Percentiles rank a stretch among this genome's conserved stretches.
Conservation (phyloP, 2,888 invertebrate genomes). For the Thyatira batis region DNA sequence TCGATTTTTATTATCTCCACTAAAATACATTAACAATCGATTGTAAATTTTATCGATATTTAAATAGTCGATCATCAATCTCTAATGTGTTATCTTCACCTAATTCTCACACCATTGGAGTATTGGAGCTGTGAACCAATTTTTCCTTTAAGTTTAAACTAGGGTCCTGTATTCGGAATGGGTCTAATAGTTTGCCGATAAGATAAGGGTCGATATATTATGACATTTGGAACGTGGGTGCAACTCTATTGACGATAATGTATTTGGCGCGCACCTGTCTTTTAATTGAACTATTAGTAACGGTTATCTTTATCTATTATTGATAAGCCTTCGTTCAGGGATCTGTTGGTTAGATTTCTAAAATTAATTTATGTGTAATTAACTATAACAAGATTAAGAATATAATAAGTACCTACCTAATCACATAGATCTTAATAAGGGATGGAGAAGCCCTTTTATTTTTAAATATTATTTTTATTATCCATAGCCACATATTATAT, state of each 20-base stretch:
- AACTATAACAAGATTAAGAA: background rate
- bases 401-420: too few relatives aligned
- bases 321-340: conserved; percentile 19
- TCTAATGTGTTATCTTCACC: conserved; percentile 43
- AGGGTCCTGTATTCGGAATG: conserved; percentile 47
- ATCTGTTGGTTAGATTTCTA: background rate
- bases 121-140: conserved; percentile 40
- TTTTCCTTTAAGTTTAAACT: conserved; percentile 35
- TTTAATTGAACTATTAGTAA: conserved; percentile 47
- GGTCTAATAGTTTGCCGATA: conserved; percentile 53
- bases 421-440: too few relatives aligned
- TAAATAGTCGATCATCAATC: conserved; percentile 41
- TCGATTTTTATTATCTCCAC: conserved; percentile 9
- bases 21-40: conserved; percentile 33
- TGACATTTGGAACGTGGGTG: conserved; percentile 36
- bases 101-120: conserved; percentile 52
- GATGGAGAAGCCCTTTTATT: too few relatives aligned
- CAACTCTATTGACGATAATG: conserved; percentile 44
- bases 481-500: too few relatives aligned
- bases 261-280: conserved; percentile 27
- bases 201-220: conserved; percentile 49
- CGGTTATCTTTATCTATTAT: conserved; percentile 33
- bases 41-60: conserved; percentile 40
- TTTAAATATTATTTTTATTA: too few relatives aligned
- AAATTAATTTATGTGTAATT: conserved; percentile 7